Evolutionary conservation across 2,797 vertebrate species (phyloP).

Genomic region (Synaphobranchus kaupii): DNA sequence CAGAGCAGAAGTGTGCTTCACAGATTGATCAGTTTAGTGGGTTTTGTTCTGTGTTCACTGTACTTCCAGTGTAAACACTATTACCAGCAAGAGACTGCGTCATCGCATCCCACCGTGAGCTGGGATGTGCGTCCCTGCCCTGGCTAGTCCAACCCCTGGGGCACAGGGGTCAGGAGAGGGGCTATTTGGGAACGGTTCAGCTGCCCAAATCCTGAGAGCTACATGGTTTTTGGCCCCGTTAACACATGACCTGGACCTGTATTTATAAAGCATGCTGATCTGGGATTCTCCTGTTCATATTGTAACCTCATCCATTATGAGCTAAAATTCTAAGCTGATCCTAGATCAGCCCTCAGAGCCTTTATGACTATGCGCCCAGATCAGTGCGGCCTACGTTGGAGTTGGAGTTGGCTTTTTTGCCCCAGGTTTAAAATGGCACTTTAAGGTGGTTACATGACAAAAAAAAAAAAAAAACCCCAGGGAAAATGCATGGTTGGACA

Average conservation of each 20-base stretch:
- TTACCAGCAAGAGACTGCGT: not conserved
- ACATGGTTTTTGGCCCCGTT: too few species aligned
- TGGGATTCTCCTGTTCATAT: too few species aligned
- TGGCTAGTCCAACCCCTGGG: conserved; percentile 16
- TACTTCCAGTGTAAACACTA: not conserved
- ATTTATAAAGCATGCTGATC: too few species aligned
- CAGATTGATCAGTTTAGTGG: not conserved
- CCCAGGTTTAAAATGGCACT: not conserved
- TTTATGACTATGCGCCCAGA: not conserved
- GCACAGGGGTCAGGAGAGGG: conserved; percentile 11
- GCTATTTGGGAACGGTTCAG: conserved; percentile 5
- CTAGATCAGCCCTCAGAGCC: too few species aligned
- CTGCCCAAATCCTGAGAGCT: conserved; percentile 2
- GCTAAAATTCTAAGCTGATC: too few species aligned
- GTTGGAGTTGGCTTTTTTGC: not conserved
- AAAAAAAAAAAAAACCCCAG: not conserved
- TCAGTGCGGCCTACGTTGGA: conserved; percentile 5
- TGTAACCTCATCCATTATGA: too few species aligned
- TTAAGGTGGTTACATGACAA: not conserved
- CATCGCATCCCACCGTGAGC: not conserved
- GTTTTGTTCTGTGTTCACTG: not conserved
- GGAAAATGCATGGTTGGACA: not conserved
- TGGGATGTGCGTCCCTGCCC: not conserved
- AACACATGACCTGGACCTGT: too few species aligned
- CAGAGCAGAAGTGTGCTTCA: not conserved